Conservation (phyloP, 2,113 vertebrate species). For the Odobenus rosmarus region DNA sequence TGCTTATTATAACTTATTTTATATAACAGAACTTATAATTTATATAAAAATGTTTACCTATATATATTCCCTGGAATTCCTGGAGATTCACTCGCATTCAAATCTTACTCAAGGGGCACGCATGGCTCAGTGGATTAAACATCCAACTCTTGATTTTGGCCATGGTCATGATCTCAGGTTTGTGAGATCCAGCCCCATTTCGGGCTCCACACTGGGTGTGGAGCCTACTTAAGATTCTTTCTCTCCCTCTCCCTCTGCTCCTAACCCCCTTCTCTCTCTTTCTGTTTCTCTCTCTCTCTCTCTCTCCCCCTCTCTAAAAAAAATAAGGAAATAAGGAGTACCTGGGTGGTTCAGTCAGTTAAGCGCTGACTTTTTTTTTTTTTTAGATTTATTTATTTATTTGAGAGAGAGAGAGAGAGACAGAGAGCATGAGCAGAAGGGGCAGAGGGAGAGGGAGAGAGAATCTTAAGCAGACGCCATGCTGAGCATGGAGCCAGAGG, state of each 20-base stretch:
- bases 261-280: not conserved
- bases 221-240: not conserved
- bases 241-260: not conserved
- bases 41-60: not conserved
- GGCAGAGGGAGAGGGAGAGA: not conserved
- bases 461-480: not conserved
- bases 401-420: too few species aligned
- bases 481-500: not conserved
- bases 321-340: not conserved
- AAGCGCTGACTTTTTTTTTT: not conserved
- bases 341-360: not conserved
- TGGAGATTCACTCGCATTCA: not conserved
- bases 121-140: not conserved
- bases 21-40: not conserved
- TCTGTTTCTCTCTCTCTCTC: not conserved
- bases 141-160: not conserved
- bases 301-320: not conserved
- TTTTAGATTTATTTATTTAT: too few species aligned
- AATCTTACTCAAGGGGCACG: not conserved
- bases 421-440: too few species aligned
- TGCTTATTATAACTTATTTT: not conserved
- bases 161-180: not conserved
- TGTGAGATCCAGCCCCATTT: not conserved
- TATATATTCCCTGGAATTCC: not conserved
- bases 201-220: not conserved